These are phyloP conservation scores for Arremon brunneinucha DNA, from an alignment of 2,797 vertebrate genomes.

Conservation along the genomic window DNA sequence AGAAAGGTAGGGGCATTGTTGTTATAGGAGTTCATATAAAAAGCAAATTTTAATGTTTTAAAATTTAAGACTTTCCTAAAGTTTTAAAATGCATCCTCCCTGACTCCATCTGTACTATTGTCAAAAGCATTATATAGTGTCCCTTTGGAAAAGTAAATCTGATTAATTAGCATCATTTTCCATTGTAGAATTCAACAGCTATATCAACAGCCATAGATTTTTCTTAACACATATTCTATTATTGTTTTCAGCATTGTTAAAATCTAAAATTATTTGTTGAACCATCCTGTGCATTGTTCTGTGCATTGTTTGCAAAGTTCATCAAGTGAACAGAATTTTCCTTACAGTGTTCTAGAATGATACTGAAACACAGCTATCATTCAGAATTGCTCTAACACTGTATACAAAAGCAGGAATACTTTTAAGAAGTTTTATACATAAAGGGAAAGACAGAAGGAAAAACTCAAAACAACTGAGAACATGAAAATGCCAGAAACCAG, in stretches of 20 bases:
- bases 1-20: conserved; percentile 62
- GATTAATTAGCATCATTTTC: conserved; percentile 48
- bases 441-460: not conserved
- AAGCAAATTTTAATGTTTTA: conserved; percentile 66
- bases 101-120: conserved; percentile 17
- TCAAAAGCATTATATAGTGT: conserved; percentile 53
- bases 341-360: not conserved
- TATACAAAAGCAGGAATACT: not conserved
- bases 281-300: not conserved
- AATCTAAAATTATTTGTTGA: not conserved
- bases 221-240: conserved; percentile 22
- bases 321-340: not conserved
- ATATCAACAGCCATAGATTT: conserved; percentile 50
- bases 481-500: not conserved
- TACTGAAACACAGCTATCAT: not conserved
- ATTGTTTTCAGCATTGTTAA: not conserved
- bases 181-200: conserved; percentile 35
- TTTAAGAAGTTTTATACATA: not conserved
- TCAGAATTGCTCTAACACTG: not conserved
- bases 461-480: not conserved
- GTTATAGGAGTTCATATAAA: conserved; percentile 62
- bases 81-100: conserved; percentile 64
- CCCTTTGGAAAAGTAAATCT: conserved; percentile 68
- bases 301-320: not conserved
- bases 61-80: conserved; percentile 60